phyloP scores from a whole-genome alignment of 2,888 invertebrate genomes.

The Micropterix aruncella region DNA sequence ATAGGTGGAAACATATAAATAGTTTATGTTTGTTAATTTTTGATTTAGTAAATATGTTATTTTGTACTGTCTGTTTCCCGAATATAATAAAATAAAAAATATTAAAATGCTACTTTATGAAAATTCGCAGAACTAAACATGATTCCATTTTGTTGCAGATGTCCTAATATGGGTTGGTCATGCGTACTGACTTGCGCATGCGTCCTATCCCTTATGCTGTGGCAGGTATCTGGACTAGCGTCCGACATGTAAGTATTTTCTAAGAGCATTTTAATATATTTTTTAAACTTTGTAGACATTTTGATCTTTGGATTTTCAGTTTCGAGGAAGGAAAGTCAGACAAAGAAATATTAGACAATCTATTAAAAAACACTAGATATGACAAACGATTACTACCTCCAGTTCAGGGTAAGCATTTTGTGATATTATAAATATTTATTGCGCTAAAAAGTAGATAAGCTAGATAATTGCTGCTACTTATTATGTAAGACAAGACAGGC shows the following conservation, averaged over 20 bases:
- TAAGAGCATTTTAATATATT: constrained; percentile 2
- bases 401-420: constrained; percentile 65
- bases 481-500: too few species aligned
- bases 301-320: too few species aligned
- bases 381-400: constrained; percentile 87
- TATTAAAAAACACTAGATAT: constrained; percentile 76
- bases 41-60: too few species aligned
- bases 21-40: too few species aligned
- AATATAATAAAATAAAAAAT: background rate
- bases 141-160: constrained; percentile 45
- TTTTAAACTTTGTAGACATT: background rate
- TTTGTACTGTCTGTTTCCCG: background rate
- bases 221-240: constrained; percentile 34
- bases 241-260: constrained; percentile 37
- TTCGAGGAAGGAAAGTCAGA: constrained; percentile 86
- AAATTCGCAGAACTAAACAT: background rate
- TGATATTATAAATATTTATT: too few species aligned
- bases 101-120: background rate
- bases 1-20: too few species aligned
- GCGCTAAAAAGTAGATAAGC: too few species aligned
- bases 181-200: constrained; percentile 65
- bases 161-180: constrained; percentile 85
- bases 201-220: constrained; percentile 46
- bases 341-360: constrained; percentile 85
- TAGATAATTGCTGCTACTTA: too few species aligned